Evolutionary conservation across 2,888 invertebrate genomes (phyloP).

Genomic region (Lithophane ornitopus): DNA sequence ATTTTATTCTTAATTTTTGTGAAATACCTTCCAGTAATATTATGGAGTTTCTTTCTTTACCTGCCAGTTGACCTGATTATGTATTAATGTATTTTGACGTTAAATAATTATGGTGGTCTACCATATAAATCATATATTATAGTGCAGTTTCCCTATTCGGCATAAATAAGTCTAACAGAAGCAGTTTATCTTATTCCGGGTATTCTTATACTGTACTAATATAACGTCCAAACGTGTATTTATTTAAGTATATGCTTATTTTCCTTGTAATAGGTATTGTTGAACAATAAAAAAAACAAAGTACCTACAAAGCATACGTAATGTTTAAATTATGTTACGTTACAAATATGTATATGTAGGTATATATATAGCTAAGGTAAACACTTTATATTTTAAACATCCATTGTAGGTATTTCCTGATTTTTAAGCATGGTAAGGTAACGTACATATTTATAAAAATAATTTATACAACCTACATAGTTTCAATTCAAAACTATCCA

Average conservation of each 20-base stretch:
- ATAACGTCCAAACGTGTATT: neutral
- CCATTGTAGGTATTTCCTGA: neutral
- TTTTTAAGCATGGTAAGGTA: neutral
- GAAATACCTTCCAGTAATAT: neutral
- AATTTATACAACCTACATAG: neutral
- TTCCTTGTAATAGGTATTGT: neutral
- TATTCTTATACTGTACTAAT: neutral
- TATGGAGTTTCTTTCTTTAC: neutral
- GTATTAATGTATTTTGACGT: neutral
- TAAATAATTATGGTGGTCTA: neutral
- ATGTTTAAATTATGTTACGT: neutral
- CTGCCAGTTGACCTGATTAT: neutral
- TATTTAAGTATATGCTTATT: neutral
- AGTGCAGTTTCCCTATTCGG: neutral
- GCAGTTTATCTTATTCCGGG: neutral
- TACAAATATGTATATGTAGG: too few relatives aligned
- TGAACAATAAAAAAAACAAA: neutral
- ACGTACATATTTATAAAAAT: neutral
- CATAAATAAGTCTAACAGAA: neutral
- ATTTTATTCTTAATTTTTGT: neutral
- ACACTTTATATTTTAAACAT: neutral
- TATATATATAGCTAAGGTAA: neutral
- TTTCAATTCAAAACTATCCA: neutral
- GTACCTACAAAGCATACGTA: neutral
- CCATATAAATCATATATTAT: neutral